Evolutionary conservation across 2,888 invertebrate species (phyloP), one percentile per base, ranked within the genome.

Genomic region (Uloborus plumipes): DNA sequence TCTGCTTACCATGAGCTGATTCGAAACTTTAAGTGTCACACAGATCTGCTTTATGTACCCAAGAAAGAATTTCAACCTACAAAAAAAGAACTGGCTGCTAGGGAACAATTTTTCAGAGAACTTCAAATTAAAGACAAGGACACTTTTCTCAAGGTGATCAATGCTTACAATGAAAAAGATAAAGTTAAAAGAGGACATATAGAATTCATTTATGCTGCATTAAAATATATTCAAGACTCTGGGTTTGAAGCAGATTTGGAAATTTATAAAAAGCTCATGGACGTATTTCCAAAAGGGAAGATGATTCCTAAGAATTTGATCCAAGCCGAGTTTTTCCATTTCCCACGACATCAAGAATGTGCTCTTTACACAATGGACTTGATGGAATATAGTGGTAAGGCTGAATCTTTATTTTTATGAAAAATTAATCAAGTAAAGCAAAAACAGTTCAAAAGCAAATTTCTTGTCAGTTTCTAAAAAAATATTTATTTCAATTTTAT

Each of bases 271-370:
- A 92, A 93, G 22, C 88, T 98, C 67, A 90, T 98, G 55, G 93
- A 96, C 88, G 92, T 97, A 58, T 91, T 98, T 88, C 96, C 97
- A 0, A 95, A 97, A 89, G 95, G 96, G 61, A 94, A 92, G 89
- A 94, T 96, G 90, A 92, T 98, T 85, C 93, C 99, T 0, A 90
- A 90, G 51, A 97, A 94, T 88, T 90, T 93, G 61, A 93, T 95
- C 89, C 95, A 98, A 91, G 92, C 93, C 0, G 96, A 97, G 89
- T 95, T 97, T 87, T 92, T 94, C 92, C 96, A 98, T 89, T 98
- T 94, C 90, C 97, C 98, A 0, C 95, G 95, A 88, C 99, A 99
- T 88, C 99, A 99, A 87, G 94, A 96, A 85, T 96, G 96, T 89
- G 94, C 94, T 55, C 92, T 97, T n/a, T 94, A 95, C 88, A 88